Conservation (phyloP, 2,888 invertebrate species). For the Dynastes maya region DNA sequence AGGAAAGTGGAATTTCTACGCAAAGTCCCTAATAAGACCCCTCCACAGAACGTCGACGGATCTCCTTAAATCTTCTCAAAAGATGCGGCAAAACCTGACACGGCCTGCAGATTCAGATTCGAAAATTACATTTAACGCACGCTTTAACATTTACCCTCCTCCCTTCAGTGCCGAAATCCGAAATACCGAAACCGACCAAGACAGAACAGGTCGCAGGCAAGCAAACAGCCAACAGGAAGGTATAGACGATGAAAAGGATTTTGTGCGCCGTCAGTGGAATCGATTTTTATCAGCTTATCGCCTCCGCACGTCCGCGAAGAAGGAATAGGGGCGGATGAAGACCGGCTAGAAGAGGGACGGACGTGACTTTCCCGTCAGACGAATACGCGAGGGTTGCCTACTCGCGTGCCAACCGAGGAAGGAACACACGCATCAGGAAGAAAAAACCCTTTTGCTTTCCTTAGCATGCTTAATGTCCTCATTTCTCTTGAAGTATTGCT, state of each 20-base stretch:
- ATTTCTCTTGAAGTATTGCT: background rate
- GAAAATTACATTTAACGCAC: conserved; percentile 43
- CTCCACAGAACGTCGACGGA: conserved; percentile 1
- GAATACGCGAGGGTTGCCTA: background rate
- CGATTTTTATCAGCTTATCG: conserved; percentile 38
- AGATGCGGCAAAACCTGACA: conserved; percentile 32
- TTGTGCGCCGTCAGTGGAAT: background rate
- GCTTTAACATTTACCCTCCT: conserved; percentile 15
- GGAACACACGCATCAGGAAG: background rate
- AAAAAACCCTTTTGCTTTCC: background rate
- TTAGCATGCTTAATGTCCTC: conserved; percentile 13
- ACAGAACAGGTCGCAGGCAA: background rate
- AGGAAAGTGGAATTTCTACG: too few species aligned
- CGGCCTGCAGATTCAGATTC: conserved; percentile 39
- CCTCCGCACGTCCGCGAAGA: conserved; percentile 8
- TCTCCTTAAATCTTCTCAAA: conserved; percentile 27
- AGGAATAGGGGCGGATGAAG: background rate
- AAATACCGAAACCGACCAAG: background rate
- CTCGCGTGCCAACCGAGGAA: background rate
- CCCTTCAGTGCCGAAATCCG: conserved; percentile 28
- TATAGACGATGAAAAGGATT: conserved; percentile 8
- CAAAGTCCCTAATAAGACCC: conserved; percentile 18
- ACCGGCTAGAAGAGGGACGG: background rate
- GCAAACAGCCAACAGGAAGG: background rate
- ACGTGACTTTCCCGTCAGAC: conserved; percentile 1